Conservation (phyloP, 2,797 vertebrate species). For the Pseudocheirus occidentalis region DNA sequence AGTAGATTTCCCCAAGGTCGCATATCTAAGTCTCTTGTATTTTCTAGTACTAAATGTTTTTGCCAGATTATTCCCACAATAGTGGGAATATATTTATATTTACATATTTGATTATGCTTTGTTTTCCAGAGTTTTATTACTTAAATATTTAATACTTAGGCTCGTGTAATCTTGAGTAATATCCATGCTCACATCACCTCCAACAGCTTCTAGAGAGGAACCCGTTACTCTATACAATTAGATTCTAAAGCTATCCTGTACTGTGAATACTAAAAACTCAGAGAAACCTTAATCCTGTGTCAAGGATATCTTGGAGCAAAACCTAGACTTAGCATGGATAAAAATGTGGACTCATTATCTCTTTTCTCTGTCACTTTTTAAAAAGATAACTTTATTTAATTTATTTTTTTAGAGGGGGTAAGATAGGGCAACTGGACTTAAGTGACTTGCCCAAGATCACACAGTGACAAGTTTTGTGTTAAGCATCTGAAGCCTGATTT, state of each 20-base stretch:
- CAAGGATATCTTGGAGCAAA: not conserved
- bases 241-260: not conserved
- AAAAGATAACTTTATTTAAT: too few relatives aligned
- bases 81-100: too few relatives aligned
- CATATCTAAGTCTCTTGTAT: not conserved
- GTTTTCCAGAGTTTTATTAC: not conserved
- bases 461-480: too few relatives aligned
- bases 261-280: not conserved
- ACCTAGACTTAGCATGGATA: not conserved
- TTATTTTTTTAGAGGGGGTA: too few relatives aligned
- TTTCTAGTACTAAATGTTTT: not conserved
- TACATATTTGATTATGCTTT: not conserved
- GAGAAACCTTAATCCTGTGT: not conserved
- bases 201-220: not conserved
- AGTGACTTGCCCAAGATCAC: too few relatives aligned
- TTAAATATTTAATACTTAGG: not conserved
- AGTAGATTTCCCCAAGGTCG: not conserved
- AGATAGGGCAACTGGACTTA: too few relatives aligned
- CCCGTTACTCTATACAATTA: not conserved
- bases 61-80: not conserved
- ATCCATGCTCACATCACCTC: not conserved
- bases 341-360: not conserved
- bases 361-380: not conserved
- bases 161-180: not conserved
- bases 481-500: too few relatives aligned